A percentile compares a stretch with the other conserved stretches of the same genome.
These are phyloP conservation scores for Pentalonia nigronervosa DNA, from an alignment of 1,140 invertebrate species.

Conservation along the genomic window DNA sequence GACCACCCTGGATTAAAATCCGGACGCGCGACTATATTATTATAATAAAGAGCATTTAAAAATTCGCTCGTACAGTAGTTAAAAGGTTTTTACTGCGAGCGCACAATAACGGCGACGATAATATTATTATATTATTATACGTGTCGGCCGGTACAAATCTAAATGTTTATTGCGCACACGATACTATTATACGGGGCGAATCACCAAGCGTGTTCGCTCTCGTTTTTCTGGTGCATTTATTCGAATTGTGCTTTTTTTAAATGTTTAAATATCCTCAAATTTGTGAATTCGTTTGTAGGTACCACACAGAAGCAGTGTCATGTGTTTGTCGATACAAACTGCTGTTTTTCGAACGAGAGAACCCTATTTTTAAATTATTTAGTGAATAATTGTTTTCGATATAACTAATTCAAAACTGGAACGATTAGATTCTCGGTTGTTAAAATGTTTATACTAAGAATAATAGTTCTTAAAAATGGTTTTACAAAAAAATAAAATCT, in stretches of 20 bases:
- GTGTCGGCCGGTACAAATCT: background rate
- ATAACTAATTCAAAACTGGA: no score
- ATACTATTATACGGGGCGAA: background rate
- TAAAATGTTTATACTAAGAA: no score
- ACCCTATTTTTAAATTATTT: no score
- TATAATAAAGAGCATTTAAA: constrained; percentile 30
- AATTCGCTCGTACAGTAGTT: background rate
- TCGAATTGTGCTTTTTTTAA: no score
- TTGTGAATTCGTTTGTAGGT: background rate
- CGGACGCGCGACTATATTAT: background rate
- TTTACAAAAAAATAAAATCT: no score
- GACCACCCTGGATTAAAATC: constrained; percentile 5
- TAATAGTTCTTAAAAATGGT: no score
- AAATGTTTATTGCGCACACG: background rate
- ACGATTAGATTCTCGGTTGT: no score
- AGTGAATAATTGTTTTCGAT: no score
- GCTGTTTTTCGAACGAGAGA: no score
- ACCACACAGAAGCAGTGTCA: no score
- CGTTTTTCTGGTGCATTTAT: background rate
- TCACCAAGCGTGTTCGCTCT: no score
- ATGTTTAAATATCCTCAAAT: background rate
- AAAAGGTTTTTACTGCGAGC: constrained; percentile 37
- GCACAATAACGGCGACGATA: background rate
- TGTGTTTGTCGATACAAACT: no score
- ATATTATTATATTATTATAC: background rate